Percentiles rank a stretch among this genome's conserved stretches.
phyloP scores from a whole-genome alignment of 2,113 vertebrate species.

The Etheostoma spectabile region DNA sequence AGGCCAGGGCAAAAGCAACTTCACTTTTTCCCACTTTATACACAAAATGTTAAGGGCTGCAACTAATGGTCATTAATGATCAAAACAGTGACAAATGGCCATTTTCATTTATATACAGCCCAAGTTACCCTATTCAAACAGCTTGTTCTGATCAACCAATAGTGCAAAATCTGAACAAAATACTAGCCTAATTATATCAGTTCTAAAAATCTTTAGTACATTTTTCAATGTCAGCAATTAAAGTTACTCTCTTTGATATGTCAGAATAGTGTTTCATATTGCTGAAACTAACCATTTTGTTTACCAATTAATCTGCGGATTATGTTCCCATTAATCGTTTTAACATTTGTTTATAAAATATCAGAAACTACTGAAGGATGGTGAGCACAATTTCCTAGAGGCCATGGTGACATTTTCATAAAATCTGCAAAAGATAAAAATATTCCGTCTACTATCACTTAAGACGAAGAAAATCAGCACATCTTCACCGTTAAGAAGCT shows the following conservation, averaged over 20 bases:
- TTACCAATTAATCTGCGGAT: background rate
- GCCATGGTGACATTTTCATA: too few relatives aligned
- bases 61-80: background rate
- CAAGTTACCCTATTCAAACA: background rate
- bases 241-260: background rate
- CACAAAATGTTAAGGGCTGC: background rate
- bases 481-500: background rate
- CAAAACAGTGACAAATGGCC: background rate
- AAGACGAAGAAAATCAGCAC: background rate
- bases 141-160: background rate
- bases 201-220: background rate
- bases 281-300: background rate
- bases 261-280: background rate
- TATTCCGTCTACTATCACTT: too few relatives aligned
- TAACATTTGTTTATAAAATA: background rate
- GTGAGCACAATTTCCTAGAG: too few relatives aligned
- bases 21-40: background rate
- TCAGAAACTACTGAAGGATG: background rate
- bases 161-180: background rate
- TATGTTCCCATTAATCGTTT: background rate
- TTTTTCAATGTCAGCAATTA: background rate
- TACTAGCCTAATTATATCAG: background rate
- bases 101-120: background rate
- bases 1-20: background rate
- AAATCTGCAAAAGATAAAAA: too few relatives aligned